These are phyloP conservation scores for Channallabes apus DNA, from an alignment of 2,797 vertebrate species.

Conservation along the genomic window DNA sequence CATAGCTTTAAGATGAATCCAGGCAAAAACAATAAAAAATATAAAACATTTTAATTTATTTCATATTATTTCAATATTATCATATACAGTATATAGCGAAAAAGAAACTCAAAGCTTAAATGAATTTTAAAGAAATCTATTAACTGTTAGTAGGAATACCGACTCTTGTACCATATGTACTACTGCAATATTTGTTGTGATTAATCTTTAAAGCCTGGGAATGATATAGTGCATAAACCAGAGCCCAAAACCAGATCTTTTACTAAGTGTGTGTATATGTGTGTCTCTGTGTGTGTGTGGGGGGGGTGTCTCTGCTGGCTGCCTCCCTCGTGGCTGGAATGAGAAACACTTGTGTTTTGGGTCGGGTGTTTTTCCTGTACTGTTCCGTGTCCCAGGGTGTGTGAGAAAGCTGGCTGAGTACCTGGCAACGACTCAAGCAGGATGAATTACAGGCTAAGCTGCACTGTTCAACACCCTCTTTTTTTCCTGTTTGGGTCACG, in stretches of 20 bases:
- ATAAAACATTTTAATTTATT: too few species aligned
- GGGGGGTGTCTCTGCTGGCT: slow-evolving; percentile 47
- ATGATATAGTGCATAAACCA: not conserved
- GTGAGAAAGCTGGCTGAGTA: slow-evolving; percentile 53
- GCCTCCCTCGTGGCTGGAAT: slow-evolving; percentile 51
- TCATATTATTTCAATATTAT: too few species aligned
- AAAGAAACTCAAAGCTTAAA: not conserved
- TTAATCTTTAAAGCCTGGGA: slow-evolving; percentile 12
- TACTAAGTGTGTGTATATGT: not conserved
- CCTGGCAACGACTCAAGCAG: slow-evolving; percentile 63
- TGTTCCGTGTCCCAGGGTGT: slow-evolving; percentile 47
- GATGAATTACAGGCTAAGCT: slow-evolving; percentile 64
- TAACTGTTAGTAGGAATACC: not conserved
- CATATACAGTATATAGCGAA: too few species aligned
- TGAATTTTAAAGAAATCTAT: not conserved
- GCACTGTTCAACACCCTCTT: slow-evolving; percentile 43
- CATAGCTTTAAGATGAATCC: not conserved
- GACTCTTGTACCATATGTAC: not conserved
- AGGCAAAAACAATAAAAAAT: not conserved
- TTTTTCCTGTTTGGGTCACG: slow-evolving; percentile 48
- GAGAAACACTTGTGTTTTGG: slow-evolving; percentile 50
- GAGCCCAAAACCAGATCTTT: slow-evolving; percentile 22
- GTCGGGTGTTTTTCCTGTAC: slow-evolving; percentile 47
- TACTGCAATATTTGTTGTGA: slow-evolving; percentile 2
- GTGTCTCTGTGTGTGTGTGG: slow-evolving; percentile 23